These are phyloP conservation scores for Drosophila tropicalis DNA, from an alignment of 1,140 invertebrate species.

Conservation along the genomic window DNA sequence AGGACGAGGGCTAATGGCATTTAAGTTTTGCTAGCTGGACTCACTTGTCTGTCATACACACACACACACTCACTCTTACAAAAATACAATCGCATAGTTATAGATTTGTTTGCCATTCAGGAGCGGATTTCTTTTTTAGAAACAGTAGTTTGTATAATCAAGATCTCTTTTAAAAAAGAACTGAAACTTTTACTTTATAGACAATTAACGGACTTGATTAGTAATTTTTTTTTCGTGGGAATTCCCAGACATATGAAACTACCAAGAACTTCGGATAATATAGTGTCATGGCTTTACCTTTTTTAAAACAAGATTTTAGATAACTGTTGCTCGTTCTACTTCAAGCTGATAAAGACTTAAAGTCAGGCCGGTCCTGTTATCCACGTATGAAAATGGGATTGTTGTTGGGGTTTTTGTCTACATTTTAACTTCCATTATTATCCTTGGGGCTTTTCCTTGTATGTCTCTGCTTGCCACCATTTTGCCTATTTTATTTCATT, in stretches of 20 bases:
- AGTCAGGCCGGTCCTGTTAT: neutral
- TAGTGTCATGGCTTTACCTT: no score
- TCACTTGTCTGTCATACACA: conserved; percentile 23
- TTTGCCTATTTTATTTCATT: conserved; percentile 74
- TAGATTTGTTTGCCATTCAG: conserved; percentile 7
- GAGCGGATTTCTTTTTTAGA: neutral
- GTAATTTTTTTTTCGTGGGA: no score
- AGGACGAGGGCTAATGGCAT: conserved; percentile 75
- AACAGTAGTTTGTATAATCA: no score
- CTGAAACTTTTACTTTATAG: no score
- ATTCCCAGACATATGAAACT: no score
- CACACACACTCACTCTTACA: conserved; percentile 13
- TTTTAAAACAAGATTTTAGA: no score
- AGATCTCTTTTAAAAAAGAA: no score
- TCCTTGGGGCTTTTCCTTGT: conserved; percentile 52
- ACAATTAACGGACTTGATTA: no score
- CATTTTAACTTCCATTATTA: conserved; percentile 63
- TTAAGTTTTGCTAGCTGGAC: conserved; percentile 63
- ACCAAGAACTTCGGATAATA: no score
- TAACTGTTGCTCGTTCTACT: no score
- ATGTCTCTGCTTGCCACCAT: conserved; percentile 38
- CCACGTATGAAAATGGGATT: neutral
- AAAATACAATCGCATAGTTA: conserved; percentile 8
- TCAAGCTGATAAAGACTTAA: neutral
- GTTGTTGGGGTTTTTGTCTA: neutral